Base-by-base conservation (phyloP, 2,797 vertebrate species). In the Cynopterus sphinx region DNA sequence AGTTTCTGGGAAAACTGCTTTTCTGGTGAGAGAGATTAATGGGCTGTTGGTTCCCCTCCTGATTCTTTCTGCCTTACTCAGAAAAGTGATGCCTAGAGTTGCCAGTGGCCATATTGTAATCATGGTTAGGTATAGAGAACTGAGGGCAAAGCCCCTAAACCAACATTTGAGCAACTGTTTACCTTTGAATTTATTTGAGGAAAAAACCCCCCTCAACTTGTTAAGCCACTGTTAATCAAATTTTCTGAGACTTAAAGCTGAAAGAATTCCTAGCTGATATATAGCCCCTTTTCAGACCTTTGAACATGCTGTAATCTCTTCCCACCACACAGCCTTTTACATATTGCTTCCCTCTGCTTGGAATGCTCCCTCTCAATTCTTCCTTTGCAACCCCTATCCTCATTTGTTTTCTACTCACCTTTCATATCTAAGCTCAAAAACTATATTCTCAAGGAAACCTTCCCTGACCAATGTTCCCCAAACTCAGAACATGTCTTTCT, bases 221-320 rank as follows among this genome's bases (percentile, higher is more conserved):
- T 85, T 78, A 96, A 85, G 79, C 7, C 51, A 88, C 9, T 57
- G 17, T 63, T 57, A 77, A 51, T 57, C 28, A 21, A 51, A 93
- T 78, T 91, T 86, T 75, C 67, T 92, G 75, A 95, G 26, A 68
- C 26, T 91, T 87, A 65, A 53, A 63, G 51, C 22, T 75, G 51
- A 81, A 68, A 82, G 70, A 36, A 83, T 57, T 61, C 33, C 26
- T 68, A 46, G 36, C 21, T 65, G 41, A 61, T 9, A 57, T n/a
- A 55, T 63, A 63, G 55, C 21, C 63, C 65, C 70, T 71, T 51
- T 87, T 71, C 75, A 81, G 74, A 33, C 5, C 22, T 68, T 46
- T 39, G 31, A 46, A 24, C 6, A 31, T 36, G 71, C 61, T 75
- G 6, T 67, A 83, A 65, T 19, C 39, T 21, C 31, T 67, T 88